Base-by-base conservation (phyloP, 2,888 invertebrate species). In the Lasius fuliginosus region DNA sequence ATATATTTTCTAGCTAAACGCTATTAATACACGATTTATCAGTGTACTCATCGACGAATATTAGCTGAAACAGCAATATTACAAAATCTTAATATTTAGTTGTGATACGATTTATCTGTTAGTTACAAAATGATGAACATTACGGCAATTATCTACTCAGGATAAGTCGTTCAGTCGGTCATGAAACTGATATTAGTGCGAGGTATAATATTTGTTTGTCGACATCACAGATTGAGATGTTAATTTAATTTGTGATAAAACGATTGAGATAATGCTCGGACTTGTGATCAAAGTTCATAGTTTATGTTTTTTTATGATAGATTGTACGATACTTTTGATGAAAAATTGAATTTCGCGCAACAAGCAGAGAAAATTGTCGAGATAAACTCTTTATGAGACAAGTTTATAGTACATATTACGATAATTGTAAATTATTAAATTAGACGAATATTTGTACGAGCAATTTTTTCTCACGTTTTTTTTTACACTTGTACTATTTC, bases 221-320 rank as follows among this genome's bases (percentile, higher is more conserved):
- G 67, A 82, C 75, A 76, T 87, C 69, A 67, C 58, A 82, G 69
- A 75, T 82, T 75, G 56, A 75, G 42, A 84, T 82, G 46, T 67
- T 67, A 75, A 49, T 18, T 58, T 68, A 30, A 40, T 82, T 76
- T 74, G 81, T 83, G 33, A 76, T 40, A 64, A 64, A 75, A 42
- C 36, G 56, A 46, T 46, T 62, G 42, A 46, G 15, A 46, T 67
- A 84, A 86, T 88, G 75, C 88, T 85, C 64, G 75, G 85, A 88
- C 87, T 18, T 90, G 90, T 90, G 90, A 90, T 90, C 79, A 67
- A 88, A 75, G 73, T 86, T 77, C 84, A 82, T 82, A 86, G 58
- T 73, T 86, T 83, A 67, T 73, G 23, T n/a, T 67, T 46, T 73
- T 68, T 42, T 33, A 49, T 68, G 68, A 74, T 83, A 75, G 83